Base-by-base conservation (phyloP, 2,888 invertebrate genomes). In the Eucera pruinosa region DNA sequence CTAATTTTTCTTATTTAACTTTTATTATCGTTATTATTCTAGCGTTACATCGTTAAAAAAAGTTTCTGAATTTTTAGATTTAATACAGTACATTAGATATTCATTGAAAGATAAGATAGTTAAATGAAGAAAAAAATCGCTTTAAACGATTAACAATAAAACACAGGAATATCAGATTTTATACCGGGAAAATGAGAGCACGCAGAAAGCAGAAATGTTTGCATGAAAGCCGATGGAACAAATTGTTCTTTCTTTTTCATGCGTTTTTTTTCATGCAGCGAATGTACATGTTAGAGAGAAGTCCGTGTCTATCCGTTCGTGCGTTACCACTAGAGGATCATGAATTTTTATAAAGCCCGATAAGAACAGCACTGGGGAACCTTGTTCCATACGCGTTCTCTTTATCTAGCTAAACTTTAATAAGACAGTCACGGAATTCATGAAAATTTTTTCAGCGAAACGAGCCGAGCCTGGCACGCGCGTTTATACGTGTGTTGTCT, bases 261-360 rank as follows among this genome's bases (percentile, higher is more conserved):
- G 11, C 23, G 15, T 48, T 61, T 33, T n/a, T 30, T 36, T 18
- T 15, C 54, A 9, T 39, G 15, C 43, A 30, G 27, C 2, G 41
- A 66, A 41, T 30, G 20, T 54, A 55, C 27, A 54, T 11, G 50
- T 20, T 7, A 6, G 39, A 30, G 45, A 55, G 39, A 18, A 11
- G 47, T 11, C 43, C 60, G 33, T 33, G 60, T 66, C 75, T 74
- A 61, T 66, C 48, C 54, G 52, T 54, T 60, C 45, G 74, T 74
- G 75, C 64, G 75, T 60, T 72, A 73, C 74, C 41, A 48, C 60
- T 48, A 41, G 75, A 15, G 75, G n/a, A 61, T 76, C 75, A 66
- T 76, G 75, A 76, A 76, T 76, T 76, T 76, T 76, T 76, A 74
- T 66, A 74, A 74, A 66, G 39, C 33, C 36, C 48, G 65, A 74